phyloP scores from a whole-genome alignment of 2,888 invertebrate genomes.

The Brachyopa scutellaris region DNA sequence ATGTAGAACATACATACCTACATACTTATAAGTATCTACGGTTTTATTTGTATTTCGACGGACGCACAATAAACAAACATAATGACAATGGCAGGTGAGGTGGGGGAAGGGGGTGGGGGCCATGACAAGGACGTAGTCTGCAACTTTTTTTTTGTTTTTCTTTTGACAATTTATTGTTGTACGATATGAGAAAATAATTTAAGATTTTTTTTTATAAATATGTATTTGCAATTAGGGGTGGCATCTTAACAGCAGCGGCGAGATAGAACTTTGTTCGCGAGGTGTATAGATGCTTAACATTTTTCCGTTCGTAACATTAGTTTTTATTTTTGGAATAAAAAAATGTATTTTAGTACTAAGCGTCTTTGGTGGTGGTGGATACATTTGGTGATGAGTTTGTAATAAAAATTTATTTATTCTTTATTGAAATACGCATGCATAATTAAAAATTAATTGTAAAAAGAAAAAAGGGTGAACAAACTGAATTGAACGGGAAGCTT shows the following conservation, averaged over 20 bases:
- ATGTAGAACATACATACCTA: slow-evolving; percentile 26
- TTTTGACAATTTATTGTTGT: slow-evolving; percentile 28
- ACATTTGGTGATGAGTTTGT: slow-evolving; percentile 22
- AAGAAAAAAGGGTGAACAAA: slow-evolving; percentile 2
- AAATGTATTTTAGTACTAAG: slow-evolving; percentile 42
- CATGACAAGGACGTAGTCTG: slow-evolving; percentile 54
- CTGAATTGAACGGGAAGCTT: not conserved
- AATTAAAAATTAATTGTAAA: not conserved
- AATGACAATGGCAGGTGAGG: slow-evolving; percentile 43
- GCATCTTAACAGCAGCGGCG: slow-evolving; percentile 13
- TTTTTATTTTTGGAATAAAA: slow-evolving; percentile 69
- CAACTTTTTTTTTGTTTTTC: slow-evolving; percentile 15
- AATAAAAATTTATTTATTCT: slow-evolving; percentile 24
- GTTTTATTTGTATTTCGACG: slow-evolving; percentile 54
- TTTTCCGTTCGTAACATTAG: slow-evolving; percentile 33
- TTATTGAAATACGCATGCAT: slow-evolving; percentile 10
- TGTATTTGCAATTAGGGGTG: slow-evolving; percentile 49
- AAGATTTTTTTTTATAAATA: slow-evolving; percentile 54
- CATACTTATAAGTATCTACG: slow-evolving; percentile 20
- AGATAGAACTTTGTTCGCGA: slow-evolving; percentile 3
- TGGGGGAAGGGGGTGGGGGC: slow-evolving; percentile 22
- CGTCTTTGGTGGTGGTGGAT: slow-evolving; percentile 29
- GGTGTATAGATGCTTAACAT: slow-evolving; percentile 13
- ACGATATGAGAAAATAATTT: slow-evolving; percentile 31
- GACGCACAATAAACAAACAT: slow-evolving; percentile 60